These are phyloP conservation scores for Fragum whitleyi DNA, from an alignment of 2,888 invertebrate species.

Conservation along the genomic window DNA sequence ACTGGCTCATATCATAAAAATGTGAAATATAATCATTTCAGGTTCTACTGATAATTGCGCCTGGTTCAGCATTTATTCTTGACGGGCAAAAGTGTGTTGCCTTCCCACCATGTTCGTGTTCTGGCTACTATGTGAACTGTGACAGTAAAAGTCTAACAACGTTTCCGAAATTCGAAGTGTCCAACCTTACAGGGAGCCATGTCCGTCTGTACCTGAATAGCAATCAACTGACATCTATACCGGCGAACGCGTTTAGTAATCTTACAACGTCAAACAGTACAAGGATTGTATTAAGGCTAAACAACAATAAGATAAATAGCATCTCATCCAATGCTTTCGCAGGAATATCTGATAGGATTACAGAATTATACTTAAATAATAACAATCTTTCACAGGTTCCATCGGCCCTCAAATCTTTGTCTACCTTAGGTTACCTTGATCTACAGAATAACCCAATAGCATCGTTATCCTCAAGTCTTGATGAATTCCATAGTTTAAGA, in stretches of 20 bases:
- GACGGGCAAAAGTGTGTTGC: not conserved
- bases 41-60: no score
- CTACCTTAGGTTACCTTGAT: not conserved
- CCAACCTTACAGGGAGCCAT: not conserved
- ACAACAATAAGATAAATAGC: not conserved
- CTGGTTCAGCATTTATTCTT: not conserved
- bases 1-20: no score
- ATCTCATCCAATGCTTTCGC: not conserved
- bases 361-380: not conserved
- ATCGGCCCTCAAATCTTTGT: not conserved
- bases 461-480: not conserved
- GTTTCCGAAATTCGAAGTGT: not conserved
- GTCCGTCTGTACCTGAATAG: not conserved
- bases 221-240: not conserved
- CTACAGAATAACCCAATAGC: not conserved
- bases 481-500: not conserved
- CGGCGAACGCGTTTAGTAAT: not conserved
- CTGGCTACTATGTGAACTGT: not conserved
- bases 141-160: not conserved
- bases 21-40: no score
- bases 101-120: not conserved
- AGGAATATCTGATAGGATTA: not conserved
- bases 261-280: not conserved
- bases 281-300: not conserved
- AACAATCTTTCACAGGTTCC: not conserved